Conservation (phyloP, 2,888 invertebrate genomes). For the Leptopilina myrica region DNA sequence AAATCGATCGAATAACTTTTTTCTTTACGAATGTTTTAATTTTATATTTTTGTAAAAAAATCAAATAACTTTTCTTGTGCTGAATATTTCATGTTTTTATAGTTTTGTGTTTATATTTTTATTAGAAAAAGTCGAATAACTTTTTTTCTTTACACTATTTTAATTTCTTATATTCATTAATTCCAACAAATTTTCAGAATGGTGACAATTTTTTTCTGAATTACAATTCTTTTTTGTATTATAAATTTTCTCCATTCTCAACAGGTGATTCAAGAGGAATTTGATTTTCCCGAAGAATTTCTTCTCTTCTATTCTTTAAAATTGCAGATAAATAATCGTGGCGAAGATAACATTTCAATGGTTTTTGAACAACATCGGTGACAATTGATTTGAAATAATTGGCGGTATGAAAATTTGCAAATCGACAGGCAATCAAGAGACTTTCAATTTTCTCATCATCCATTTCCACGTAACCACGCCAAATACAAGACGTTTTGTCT, state of each 20-base stretch:
- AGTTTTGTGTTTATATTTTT: neutral
- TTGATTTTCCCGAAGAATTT: neutral
- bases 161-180: too few species aligned
- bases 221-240: neutral
- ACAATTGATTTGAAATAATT: constrained; percentile 1
- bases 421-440: constrained; percentile 24
- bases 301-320: constrained; percentile 8
- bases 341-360: constrained; percentile 8
- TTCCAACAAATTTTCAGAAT: too few species aligned
- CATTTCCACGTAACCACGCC: constrained; percentile 11
- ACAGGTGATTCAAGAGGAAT: neutral
- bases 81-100: too few species aligned
- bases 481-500: neutral
- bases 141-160: neutral
- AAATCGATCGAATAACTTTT: too few species aligned
- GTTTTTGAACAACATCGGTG: neutral
- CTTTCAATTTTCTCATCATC: neutral
- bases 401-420: constrained; percentile 3
- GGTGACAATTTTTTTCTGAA: neutral
- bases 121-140: neutral
- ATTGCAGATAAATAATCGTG: constrained; percentile 3
- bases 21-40: too few species aligned
- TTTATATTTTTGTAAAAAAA: too few species aligned
- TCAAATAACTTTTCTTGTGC: too few species aligned
- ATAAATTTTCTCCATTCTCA: neutral